Conservation (phyloP, 92 coral and sea anemone species). For the Zoanthus solanderi region DNA sequence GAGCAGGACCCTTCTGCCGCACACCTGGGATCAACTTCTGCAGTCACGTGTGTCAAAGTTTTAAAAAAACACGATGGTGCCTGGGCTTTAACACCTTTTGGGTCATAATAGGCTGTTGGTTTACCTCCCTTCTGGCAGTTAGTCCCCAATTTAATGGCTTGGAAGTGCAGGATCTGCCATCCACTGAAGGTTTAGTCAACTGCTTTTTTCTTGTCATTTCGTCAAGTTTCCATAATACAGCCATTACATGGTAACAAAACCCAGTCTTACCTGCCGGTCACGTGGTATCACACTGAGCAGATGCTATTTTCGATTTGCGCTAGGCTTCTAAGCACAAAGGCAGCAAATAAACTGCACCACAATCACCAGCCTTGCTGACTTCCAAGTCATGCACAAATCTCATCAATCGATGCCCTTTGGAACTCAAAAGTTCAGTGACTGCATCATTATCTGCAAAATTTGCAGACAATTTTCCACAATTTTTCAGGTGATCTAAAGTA, state of each 20-base stretch:
- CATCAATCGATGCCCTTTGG: conserved; percentile 57
- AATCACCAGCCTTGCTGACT: conserved; percentile 51
- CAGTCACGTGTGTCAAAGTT: too few species aligned
- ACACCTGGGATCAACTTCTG: too few species aligned
- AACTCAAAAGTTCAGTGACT: conserved; percentile 65
- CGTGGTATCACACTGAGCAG: conserved; percentile 64
- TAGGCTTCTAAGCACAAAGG: conserved; percentile 76
- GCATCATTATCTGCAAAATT: conserved; percentile 59
- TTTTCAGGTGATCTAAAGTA: conserved; percentile 71
- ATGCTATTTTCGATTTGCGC: conserved; percentile 10
- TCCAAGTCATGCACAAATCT: conserved; percentile 70
- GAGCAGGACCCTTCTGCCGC: too few species aligned
- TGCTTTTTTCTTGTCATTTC: conserved; percentile 71
- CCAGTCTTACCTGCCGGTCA: conserved; percentile 75
- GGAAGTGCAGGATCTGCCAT: conserved; percentile 68
- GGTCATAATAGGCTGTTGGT: conserved; percentile 65
- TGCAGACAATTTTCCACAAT: conserved; percentile 61
- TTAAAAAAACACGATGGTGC: conserved; percentile 35
- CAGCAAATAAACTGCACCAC: conserved; percentile 52
- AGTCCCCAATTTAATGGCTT: conserved; percentile 83
- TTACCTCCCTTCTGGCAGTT: conserved; percentile 71
- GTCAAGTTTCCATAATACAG: conserved; percentile 70
- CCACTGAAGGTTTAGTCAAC: conserved; percentile 3
- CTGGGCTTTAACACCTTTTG: conserved; percentile 70
- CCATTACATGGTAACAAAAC: conserved; percentile 73